Base-by-base conservation (phyloP, 2,888 invertebrate genomes). In the Sinopyrophorus schimmeli region DNA sequence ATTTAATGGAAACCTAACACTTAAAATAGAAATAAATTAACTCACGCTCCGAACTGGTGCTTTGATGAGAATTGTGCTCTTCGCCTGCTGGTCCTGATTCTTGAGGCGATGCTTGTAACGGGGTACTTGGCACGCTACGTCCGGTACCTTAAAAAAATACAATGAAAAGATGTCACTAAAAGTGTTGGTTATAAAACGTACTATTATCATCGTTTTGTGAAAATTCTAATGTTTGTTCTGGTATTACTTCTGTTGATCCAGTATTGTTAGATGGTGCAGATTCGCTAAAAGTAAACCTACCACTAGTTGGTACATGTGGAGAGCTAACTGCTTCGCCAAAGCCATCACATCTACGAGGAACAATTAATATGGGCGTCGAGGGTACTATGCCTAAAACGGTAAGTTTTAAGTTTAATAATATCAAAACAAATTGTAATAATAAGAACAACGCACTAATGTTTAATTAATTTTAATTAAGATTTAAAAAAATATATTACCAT, bases 241-340 rank as follows among this genome's bases (percentile, higher is more conserved):
- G 71, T 21, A 72, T 64, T 17, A 67, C 66, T 56, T 68, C 70
- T 35, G 64, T 68, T 34, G 66, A 65, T 42, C 55, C 61, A 35
- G 61, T 55, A 20, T 60, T 62, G 42, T 58, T 61, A 23, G 63
- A 62, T 15, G 67, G 58, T 4, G 73, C 67, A 3, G 79, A 72
- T 59, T 84, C 85, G 44, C 80, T 79, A 63, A 84, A 85, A 10
- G 80, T 82, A 63, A 86, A 87, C 57, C 84, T 76, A 38, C 81
- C 80, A 53, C 73, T 73, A 47, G 74, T 73, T 2, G 82, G 82
- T 16, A 87, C 84, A 74, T 87, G 84, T 3, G 94, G 94, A 0
- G 94, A 94, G 69, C 92, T 92, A 21, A 94, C 89, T 28, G 92
- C 92, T 70, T 93, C 92, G 23, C 92, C 90, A 74, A 92, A 92